Base-by-base conservation (phyloP, 2,797 vertebrate genomes). In the Aselliscus stoliczkanus region DNA sequence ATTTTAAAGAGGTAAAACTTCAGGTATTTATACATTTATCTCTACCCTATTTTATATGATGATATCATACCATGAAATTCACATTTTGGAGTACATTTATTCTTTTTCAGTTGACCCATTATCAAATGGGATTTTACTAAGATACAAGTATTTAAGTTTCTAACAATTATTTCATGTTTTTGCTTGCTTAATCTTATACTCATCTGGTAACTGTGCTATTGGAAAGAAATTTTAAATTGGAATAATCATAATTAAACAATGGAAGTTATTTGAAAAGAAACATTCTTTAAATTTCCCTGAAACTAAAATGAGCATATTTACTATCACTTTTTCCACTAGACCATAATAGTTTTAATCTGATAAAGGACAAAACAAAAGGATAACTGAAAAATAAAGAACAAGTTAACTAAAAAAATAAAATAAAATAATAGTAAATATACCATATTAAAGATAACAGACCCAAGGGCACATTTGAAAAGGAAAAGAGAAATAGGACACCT, bases 81-180 rank as follows among this genome's bases (percentile, higher is more conserved):
- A 80, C 25, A 18, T 50, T 34, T 54, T 17, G 2, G 31, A 31
- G 12, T 27, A 9, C 1, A 44, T 58, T 44, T 47, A 54, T 77
- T 80, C 13, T 42, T 92, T 72, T 47, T 75, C 56, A 31, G 5
- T 70, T 65, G 47, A 69, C 20, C 34, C 23, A 77, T 29, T 50
- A 56, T 73, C n/a, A 86, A 37, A 50, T 75, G 56, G 20, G 37
- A 75, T 94, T 95, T 97, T 92, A 54, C 29, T 64, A 90, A 34
- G 82, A 85, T 9, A 93, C 14, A 83, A 56, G 20, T 37, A 82
- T 69, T 96, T 93, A 37, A 56, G 95, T 95, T 96, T 77, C 44
- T 96, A 92, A 86, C 17, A 83, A 44, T 82, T 77, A 82, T 15
- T 92, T 2, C 9, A 88, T 18, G 3, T 2, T 84, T 93, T 90